Evolutionary conservation across 2,888 invertebrate genomes (phyloP), one percentile per base, ranked within the genome.

Genomic region (Rhagophthalmus giganteus): DNA sequence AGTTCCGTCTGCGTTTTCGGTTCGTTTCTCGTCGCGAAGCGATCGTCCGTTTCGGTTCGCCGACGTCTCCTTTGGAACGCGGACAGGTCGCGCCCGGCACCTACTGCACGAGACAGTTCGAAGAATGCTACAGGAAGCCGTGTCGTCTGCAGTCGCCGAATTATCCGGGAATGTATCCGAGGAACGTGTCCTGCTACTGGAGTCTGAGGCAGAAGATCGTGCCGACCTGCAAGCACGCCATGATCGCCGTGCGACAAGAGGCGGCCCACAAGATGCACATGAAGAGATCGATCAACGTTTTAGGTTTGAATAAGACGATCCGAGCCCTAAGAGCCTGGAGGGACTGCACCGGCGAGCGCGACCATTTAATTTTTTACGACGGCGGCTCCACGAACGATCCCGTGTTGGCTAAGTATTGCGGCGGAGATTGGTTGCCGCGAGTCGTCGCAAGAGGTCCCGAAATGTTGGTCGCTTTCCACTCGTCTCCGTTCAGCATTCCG

Each of bases 131-230:
- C 88, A 90, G 76, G 55, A 90, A 89, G 69, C 85, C 87, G 52
- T 93, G 94, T 71, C 85, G 90, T 39, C 78, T 93, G 58, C 93
- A 93, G 76, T 90, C 90, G 60, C 93, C 94, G 39, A 93, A 93
- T 76, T 94, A 91, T 72, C 93, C 93, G 7, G 92, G 92, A 49
- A 89, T 92, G 82, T 87, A 87, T 66, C 87, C 87, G 4, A 78
- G 94, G 58, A 94, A 94, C 76, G 92, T 94, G 13, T 90, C 92
- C 52, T 96, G 95, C 74, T 88, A 90, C 73, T 91, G 92, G 82
- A 90, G 89, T 57, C 79, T 93, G 58, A 81, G 90, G 26, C 90
- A 93, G 75, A 87, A 90, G 72, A 86, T 86, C 68, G 87, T 90
- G 55, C 90, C 92, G 8, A 90, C 88, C 31, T 92, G 92, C 74